Percentiles rank a stretch among this genome's conserved stretches.
These are phyloP conservation scores for Chiridota heheva DNA, from an alignment of 35 echinoderm and acorn worm genomes.

Conservation along the genomic window DNA sequence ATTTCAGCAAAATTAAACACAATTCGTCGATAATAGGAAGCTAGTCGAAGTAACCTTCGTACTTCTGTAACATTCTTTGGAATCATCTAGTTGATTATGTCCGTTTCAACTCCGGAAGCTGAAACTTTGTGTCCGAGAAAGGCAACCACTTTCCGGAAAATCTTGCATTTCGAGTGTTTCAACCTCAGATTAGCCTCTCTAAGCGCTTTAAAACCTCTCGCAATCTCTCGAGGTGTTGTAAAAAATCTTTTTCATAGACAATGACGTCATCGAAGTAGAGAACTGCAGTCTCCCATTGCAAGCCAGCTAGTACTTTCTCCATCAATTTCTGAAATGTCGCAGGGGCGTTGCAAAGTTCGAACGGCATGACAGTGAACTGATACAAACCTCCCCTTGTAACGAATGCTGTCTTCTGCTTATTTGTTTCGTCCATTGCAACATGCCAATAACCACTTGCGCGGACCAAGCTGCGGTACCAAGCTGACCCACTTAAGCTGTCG, in stretches of 20 bases:
- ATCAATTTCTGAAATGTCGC: slow-evolving; percentile 36
- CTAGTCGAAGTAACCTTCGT: slow-evolving; percentile 46
- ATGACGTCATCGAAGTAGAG: slow-evolving; percentile 43
- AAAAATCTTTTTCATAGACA: background rate
- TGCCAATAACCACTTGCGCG: no score
- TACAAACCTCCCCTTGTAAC: slow-evolving; percentile 25
- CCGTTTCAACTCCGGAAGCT: slow-evolving; percentile 26
- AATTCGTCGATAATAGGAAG: slow-evolving; percentile 60
- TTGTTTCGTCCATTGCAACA: no score
- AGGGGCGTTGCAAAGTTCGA: slow-evolving; percentile 48
- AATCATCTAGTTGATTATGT: slow-evolving; percentile 45
- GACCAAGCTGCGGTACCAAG: no score
- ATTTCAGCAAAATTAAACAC: slow-evolving; percentile 42
- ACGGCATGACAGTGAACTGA: slow-evolving; percentile 41
- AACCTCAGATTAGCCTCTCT: slow-evolving; percentile 15
- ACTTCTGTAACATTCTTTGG: slow-evolving; percentile 38
- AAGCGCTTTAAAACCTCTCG: slow-evolving; percentile 9
- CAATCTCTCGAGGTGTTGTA: background rate
- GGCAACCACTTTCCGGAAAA: slow-evolving; percentile 32
- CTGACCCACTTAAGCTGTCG: no score
- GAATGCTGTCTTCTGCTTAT: slow-evolving; percentile 34
- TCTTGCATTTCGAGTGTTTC: slow-evolving; percentile 31
- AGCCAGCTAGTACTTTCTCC: slow-evolving; percentile 24
- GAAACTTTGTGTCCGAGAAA: slow-evolving; percentile 52
- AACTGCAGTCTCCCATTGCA: slow-evolving; percentile 37